A percentile compares a stretch with the other conserved stretches of the same genome.
These are phyloP conservation scores for Barypeithes pellucidus DNA, from an alignment of 2,888 invertebrate genomes.

Conservation along the genomic window DNA sequence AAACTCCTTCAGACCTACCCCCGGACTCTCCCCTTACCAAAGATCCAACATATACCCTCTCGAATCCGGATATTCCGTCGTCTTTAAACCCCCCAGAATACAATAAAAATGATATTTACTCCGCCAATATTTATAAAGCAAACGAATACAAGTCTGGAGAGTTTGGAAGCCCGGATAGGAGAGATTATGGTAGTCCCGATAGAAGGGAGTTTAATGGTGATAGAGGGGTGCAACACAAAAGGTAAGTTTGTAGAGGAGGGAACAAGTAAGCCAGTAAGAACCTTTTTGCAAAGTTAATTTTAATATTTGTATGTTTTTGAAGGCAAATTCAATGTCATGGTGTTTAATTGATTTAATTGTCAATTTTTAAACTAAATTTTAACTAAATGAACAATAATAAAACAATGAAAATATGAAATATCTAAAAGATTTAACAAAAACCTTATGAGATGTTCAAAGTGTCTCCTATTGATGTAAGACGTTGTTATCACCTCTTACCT, in stretches of 20 bases:
- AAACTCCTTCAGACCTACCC: slow-evolving; percentile 59
- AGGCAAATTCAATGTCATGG: too few species aligned
- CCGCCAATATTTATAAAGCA: slow-evolving; percentile 58
- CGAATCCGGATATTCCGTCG: slow-evolving; percentile 65
- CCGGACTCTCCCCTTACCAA: slow-evolving; percentile 62
- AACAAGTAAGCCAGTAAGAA: too few species aligned
- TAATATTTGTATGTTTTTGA: too few species aligned
- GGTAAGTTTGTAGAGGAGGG: slow-evolving; percentile 31
- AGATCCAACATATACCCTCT: slow-evolving; percentile 65
- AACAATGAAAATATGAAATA: too few species aligned
- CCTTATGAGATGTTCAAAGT: too few species aligned
- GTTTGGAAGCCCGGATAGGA: slow-evolving; percentile 57
- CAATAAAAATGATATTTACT: slow-evolving; percentile 57
- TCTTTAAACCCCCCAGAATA: slow-evolving; percentile 61
- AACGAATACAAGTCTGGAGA: slow-evolving; percentile 56
- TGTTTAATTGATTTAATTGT: too few species aligned
- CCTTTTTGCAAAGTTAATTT: too few species aligned
- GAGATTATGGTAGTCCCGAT: slow-evolving; percentile 49
- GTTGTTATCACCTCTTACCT: too few species aligned
- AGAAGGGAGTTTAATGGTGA: slow-evolving; percentile 59
- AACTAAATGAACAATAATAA: too few species aligned
- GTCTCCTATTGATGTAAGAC: too few species aligned
- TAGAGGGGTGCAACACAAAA: slow-evolving; percentile 65
- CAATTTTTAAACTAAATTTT: too few species aligned
- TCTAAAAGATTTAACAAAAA: too few species aligned